Conservation (phyloP, 92 coral and sea anemone genomes). For the Epizoanthus scotinus region DNA sequence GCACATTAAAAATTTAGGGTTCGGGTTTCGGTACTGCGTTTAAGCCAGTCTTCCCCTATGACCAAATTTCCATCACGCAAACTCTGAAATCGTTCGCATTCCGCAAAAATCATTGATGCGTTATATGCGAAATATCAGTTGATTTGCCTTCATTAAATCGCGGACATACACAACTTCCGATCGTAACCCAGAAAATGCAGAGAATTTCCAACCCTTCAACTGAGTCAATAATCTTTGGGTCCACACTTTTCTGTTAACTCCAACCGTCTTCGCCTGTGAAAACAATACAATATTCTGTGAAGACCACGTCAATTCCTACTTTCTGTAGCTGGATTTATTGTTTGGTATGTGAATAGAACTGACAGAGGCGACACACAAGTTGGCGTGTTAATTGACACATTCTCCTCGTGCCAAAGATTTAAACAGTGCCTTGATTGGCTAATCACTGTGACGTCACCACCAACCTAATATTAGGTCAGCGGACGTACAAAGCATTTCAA, state of each 20-base stretch:
- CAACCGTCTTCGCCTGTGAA: constrained; percentile 25
- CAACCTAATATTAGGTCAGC: constrained; percentile 68
- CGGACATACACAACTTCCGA: constrained; percentile 42
- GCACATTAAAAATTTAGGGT: constrained; percentile 27
- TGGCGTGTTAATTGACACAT: constrained; percentile 90
- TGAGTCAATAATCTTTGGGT: background rate
- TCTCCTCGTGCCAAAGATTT: constrained; percentile 67
- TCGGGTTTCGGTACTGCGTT: constrained; percentile 35
- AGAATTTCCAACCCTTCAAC: constrained; percentile 34
- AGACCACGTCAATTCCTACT: constrained; percentile 12
- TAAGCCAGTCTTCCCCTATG: constrained; percentile 33
- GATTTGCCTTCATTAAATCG: constrained; percentile 42
- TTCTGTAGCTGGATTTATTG: constrained; percentile 53
- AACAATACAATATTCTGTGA: constrained; percentile 35
- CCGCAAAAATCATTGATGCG: constrained; percentile 43
- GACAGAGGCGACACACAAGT: constrained; percentile 69
- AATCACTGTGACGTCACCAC: constrained; percentile 56
- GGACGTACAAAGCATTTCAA: constrained; percentile 27
- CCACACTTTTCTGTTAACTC: background rate
- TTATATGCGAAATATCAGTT: constrained; percentile 42
- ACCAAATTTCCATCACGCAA: constrained; percentile 42
- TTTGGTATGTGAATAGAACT: constrained; percentile 65
- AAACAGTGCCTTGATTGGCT: constrained; percentile 65
- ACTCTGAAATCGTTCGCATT: constrained; percentile 40
- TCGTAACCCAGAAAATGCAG: constrained; percentile 31